Evolutionary conservation across 1,140 invertebrate genomes (phyloP).

Genomic region (Triops longicaudatus): DNA sequence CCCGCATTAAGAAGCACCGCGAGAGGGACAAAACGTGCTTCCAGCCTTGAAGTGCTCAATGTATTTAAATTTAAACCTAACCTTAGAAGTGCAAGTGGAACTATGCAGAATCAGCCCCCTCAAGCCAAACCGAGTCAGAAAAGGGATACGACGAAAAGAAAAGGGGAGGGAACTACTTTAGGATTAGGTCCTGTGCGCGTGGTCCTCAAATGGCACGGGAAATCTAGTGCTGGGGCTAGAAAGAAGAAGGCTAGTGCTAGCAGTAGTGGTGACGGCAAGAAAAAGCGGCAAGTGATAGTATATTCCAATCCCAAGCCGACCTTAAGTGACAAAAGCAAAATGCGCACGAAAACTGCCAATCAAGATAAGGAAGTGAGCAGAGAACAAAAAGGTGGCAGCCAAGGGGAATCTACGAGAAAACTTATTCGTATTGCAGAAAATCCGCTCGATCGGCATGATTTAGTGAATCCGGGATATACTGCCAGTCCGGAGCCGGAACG

Average conservation of each 20-base stretch:
- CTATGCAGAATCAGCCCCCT: not conserved
- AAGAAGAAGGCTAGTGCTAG: not conserved
- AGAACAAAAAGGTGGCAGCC: not conserved
- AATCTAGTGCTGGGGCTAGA: not conserved
- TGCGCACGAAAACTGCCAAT: not conserved
- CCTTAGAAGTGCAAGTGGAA: not conserved
- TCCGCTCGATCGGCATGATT: not conserved
- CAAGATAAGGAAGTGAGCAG: not conserved
- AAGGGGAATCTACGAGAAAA: not conserved
- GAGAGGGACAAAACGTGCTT: not conserved
- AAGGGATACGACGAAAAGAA: not conserved
- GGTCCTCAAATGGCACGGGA: conserved; percentile 27
- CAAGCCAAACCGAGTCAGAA: not conserved
- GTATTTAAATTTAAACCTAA: not conserved
- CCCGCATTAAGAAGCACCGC: not conserved
- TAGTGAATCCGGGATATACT: not conserved
- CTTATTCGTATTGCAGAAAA: not conserved
- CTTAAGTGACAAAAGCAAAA: not conserved
- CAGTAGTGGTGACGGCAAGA: not conserved
- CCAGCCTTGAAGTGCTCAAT: conserved; percentile 10
- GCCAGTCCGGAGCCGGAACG: not conserved
- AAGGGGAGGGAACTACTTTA: conserved; percentile 8
- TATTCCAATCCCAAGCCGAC: not conserved
- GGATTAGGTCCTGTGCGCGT: conserved; percentile 27
- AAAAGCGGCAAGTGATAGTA: not conserved